Conservation (phyloP, 2,797 vertebrate species). For the Leuciscus waleckii region DNA sequence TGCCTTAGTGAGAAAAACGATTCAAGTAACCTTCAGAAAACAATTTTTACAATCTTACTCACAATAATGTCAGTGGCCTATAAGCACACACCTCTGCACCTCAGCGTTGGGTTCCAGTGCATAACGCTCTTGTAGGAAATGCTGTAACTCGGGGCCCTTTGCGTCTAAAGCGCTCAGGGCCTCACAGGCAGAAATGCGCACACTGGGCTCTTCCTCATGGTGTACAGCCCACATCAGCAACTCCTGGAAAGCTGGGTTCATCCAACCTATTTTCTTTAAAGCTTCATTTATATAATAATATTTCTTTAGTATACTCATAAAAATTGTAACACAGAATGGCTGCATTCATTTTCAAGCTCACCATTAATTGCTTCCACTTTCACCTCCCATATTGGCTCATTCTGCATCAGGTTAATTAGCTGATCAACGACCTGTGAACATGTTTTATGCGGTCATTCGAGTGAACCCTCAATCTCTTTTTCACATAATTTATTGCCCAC, state of each 20-base stretch:
- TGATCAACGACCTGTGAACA: conserved; percentile 71
- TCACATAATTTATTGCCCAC: not conserved
- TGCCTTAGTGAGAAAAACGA: conserved; percentile 65
- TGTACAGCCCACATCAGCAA: conserved; percentile 77
- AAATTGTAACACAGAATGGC: not conserved
- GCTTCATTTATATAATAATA: conserved; percentile 64
- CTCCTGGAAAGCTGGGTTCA: conserved; percentile 69
- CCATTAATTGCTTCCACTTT: conserved; percentile 79
- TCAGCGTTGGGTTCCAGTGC: conserved; percentile 72
- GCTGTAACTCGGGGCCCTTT: conserved; percentile 67
- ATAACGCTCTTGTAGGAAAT: conserved; percentile 72
- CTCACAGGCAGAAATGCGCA: conserved; percentile 76
- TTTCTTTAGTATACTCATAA: not conserved
- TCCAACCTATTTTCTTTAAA: conserved; percentile 74
- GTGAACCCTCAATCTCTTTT: not conserved
- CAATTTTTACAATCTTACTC: not conserved
- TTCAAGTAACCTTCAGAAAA: not conserved
- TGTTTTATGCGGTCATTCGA: not conserved
- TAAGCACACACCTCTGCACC: conserved; percentile 69
- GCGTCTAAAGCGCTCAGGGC: conserved; percentile 70
- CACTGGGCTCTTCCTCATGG: conserved; percentile 72
- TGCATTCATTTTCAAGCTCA: conserved; percentile 52
- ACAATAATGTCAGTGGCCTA: not conserved
- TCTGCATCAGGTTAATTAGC: conserved; percentile 74
- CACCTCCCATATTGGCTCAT: conserved; percentile 77